These are phyloP conservation scores for Cerastis rubricosa DNA, from an alignment of 2,888 invertebrate genomes.

Conservation along the genomic window DNA sequence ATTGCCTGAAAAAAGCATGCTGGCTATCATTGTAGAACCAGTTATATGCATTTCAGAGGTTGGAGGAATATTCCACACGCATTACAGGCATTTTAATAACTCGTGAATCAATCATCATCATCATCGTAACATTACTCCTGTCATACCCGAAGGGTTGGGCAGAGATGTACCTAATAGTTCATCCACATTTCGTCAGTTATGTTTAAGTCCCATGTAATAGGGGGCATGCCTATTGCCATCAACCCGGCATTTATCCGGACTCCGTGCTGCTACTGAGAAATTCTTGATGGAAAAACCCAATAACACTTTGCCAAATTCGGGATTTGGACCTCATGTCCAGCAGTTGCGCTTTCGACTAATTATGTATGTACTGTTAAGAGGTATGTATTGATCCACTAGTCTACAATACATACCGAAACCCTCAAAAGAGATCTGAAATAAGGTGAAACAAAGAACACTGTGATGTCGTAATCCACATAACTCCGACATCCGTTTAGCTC, in stretches of 20 bases:
- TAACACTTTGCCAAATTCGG: too few species aligned
- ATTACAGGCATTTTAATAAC: background rate
- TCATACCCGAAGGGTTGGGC: background rate
- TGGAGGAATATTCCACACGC: background rate
- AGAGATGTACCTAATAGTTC: background rate
- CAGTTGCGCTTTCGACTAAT: background rate
- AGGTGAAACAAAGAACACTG: conserved; percentile 1
- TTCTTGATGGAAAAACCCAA: background rate
- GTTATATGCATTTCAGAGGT: background rate
- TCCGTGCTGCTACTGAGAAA: background rate
- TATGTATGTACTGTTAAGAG: too few species aligned
- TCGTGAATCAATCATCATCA: background rate
- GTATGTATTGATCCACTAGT: too few species aligned
- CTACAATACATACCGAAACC: background rate
- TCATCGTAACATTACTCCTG: background rate
- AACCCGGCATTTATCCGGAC: background rate
- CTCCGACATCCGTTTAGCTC: conserved; percentile 35
- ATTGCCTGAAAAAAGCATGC: background rate
- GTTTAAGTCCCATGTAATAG: background rate
- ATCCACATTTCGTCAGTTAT: background rate
- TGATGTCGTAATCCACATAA: background rate
- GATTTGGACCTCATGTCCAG: background rate
- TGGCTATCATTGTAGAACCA: background rate
- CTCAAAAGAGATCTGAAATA: background rate
- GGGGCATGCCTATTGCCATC: background rate